A percentile compares a stretch with the other conserved stretches of the same genome.
Conservation (phyloP, 2,113 vertebrate genomes). For the Sinocyclocheilus maitianheensis region DNA sequence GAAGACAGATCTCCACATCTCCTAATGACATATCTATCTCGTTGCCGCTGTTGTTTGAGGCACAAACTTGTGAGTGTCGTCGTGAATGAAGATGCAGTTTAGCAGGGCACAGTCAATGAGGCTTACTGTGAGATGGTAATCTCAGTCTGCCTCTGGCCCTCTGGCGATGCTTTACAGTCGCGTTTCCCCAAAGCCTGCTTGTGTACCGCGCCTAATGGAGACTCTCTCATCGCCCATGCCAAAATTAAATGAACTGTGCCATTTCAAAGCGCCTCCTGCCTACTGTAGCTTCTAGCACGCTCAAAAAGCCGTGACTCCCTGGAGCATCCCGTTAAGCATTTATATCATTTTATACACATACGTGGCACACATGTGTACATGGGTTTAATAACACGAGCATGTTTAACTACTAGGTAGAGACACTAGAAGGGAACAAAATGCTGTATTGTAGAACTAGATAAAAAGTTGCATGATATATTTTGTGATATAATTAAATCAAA, state of each 20-base stretch:
- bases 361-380: neutral
- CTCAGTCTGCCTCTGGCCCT: constrained; percentile 54
- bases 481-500: neutral
- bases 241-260: constrained; percentile 61
- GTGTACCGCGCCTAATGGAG: constrained; percentile 56
- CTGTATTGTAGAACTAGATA: neutral
- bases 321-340: constrained; percentile 19
- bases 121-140: constrained; percentile 56
- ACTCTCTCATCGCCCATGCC: constrained; percentile 54
- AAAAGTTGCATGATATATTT: neutral
- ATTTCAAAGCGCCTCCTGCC: constrained; percentile 40
- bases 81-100: constrained; percentile 50
- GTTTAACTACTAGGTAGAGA: neutral
- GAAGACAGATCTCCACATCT: neutral
- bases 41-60: constrained; percentile 39
- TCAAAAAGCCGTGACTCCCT: constrained; percentile 26
- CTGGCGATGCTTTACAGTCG: constrained; percentile 55
- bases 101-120: constrained; percentile 53
- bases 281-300: constrained; percentile 19
- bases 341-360: constrained; percentile 7
- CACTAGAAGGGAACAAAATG: too few relatives aligned
- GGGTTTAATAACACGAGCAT: neutral
- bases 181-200: constrained; percentile 54
- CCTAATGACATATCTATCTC: constrained; percentile 16
- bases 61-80: constrained; percentile 28